Percentiles rank a stretch among this genome's conserved stretches.
Evolutionary conservation across 2,888 invertebrate genomes (phyloP).

Genomic region (Drosophila merina): DNA sequence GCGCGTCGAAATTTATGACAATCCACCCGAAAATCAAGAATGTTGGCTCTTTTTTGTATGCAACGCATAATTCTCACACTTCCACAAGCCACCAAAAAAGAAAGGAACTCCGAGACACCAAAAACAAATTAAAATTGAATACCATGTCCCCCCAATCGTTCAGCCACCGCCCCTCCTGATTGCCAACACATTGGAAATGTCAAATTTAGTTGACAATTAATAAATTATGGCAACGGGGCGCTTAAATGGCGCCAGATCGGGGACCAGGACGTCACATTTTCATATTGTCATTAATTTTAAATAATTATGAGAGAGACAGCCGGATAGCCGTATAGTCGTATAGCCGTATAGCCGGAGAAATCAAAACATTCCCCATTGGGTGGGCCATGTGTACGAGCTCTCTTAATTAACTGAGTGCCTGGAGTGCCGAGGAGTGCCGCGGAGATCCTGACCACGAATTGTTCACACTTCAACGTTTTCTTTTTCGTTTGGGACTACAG

Average conservation of each 20-base stretch:
- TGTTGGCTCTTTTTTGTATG: conserved; percentile 35
- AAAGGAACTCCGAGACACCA: conserved; percentile 1
- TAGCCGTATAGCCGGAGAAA: conserved; percentile 31
- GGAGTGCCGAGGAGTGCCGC: neutral
- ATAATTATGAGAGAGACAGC: conserved; percentile 63
- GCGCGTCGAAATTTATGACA: conserved; percentile 81
- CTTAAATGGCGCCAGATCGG: conserved; percentile 81
- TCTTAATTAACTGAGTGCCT: conserved; percentile 72
- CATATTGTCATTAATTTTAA: conserved; percentile 78
- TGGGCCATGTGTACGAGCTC: conserved; percentile 64
- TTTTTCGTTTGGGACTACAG: conserved; percentile 22
- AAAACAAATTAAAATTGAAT: conserved; percentile 75
- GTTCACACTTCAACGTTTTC: conserved; percentile 81
- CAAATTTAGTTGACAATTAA: conserved; percentile 83
- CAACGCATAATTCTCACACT: conserved; percentile 82
- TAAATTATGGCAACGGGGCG: conserved; percentile 79
- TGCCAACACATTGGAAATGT: conserved; percentile 81
- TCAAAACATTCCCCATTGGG: conserved; percentile 71
- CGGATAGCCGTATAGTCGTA: conserved; percentile 3
- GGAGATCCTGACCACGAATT: conserved; percentile 69
- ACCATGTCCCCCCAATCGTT: conserved; percentile 29
- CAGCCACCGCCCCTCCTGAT: conserved; percentile 35
- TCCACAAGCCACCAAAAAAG: conserved; percentile 68
- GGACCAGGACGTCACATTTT: conserved; percentile 55
- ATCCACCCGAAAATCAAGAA: conserved; percentile 46